A percentile compares a stretch with the other conserved stretches of the same genome.
phyloP scores from a whole-genome alignment of 2,888 invertebrate species.

The Nemapogon koenigi region DNA sequence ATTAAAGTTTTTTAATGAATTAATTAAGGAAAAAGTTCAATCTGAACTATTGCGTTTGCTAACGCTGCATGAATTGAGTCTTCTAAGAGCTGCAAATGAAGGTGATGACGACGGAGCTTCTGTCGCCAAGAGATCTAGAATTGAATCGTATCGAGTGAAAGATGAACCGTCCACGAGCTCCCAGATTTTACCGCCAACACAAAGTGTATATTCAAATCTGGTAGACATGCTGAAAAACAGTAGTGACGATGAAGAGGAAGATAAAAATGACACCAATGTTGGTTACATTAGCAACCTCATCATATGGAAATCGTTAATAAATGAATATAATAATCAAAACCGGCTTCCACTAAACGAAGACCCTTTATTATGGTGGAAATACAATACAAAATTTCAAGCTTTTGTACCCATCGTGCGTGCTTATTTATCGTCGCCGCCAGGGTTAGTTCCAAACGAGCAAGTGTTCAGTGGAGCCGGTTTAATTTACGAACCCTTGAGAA shows the following conservation, averaged over 20 bases:
- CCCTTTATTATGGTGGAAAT: conserved; percentile 15
- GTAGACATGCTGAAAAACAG: conserved; percentile 3
- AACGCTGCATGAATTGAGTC: background rate
- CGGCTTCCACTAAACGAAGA: conserved; percentile 13
- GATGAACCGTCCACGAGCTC: background rate
- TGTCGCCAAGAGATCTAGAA: background rate
- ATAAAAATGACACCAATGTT: conserved; percentile 4
- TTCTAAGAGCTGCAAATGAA: background rate
- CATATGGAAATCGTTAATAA: conserved; percentile 13
- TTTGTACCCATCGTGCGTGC: conserved; percentile 5
- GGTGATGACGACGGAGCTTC: background rate
- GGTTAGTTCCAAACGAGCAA: conserved; percentile 12
- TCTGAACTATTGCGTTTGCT: background rate
- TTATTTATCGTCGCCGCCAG: conserved; percentile 11
- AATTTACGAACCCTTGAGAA: conserved; percentile 8
- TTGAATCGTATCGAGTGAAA: background rate
- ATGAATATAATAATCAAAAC: conserved; percentile 14
- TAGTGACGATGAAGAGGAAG: conserved; percentile 14
- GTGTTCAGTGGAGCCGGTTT: conserved; percentile 12
- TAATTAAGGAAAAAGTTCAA: too few species aligned
- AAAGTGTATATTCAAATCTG: background rate
- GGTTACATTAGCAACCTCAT: conserved; percentile 11
- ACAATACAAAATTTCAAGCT: conserved; percentile 7
- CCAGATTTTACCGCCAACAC: background rate
- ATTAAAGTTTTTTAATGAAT: conserved; percentile 14